Evolutionary conservation across 2,888 invertebrate species (phyloP), one percentile per base, ranked within the genome.

Genomic region (Molanna angustata): DNA sequence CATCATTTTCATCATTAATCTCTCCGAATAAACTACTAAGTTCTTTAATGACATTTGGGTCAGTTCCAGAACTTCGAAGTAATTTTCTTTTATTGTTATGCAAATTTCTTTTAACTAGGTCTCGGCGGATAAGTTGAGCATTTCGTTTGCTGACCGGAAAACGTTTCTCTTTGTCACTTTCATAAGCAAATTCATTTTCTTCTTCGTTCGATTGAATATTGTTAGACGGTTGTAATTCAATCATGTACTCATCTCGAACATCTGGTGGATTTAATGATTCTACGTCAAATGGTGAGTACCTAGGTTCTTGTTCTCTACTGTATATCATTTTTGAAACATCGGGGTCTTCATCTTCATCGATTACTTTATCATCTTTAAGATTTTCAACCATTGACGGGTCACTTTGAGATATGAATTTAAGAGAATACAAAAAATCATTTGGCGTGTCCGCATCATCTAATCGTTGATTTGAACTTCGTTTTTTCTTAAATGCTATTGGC

Each of bases 121-220:
- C 41, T 19, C 37, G 13, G 3, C 31, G n/a, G 16, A 14, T 17
- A 9, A 27, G 61, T 44, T 47, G 17, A 42, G 39, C 4, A 44
- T 85, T 85, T 1, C 86, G 75, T 66, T 87, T 86, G 2, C 81
- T 70, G 0, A 86, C 82, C 1, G 85, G 84, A 63, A 84, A 86
- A 2, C 83, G 76, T 69, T 85, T 86, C 60, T 74, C 74, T 31
- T 54, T 57, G 14, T 72, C 65, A 6, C 66, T 62, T 46, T 73
- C 74, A 51, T 73, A 76, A 1, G 70, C 62, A 58, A 72, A 74
- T 56, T 71, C 72, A 55, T 74, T 73, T 16, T 51, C 54, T 14
- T 54, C 49, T 18, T 50, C 55, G n/a, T 52, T 49, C 3, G 54
- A 37, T 16, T 67, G 62, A 13, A 75, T 74, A 52, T 74, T 76